Conservation (phyloP, 2,888 invertebrate genomes). For the Cerastis leucographa region DNA sequence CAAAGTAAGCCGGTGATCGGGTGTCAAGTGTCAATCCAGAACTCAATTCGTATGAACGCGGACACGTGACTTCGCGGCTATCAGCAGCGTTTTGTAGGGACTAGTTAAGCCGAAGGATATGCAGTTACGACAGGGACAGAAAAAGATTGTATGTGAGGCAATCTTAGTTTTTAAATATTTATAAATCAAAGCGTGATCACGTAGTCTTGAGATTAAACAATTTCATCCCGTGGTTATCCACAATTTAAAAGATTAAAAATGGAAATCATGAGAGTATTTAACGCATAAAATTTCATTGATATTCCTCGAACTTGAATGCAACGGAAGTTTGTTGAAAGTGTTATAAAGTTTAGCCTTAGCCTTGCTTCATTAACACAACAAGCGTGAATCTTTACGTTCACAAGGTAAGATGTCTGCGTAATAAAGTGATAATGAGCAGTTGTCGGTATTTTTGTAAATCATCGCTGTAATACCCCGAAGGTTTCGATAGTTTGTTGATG, state of each 20-base stretch:
- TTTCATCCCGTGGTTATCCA: not conserved
- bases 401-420: conserved; percentile 33
- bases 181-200: not conserved
- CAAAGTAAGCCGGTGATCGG: too few species aligned
- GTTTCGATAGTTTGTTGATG: conserved; percentile 5
- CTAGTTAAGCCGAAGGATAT: too few species aligned
- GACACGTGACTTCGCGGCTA: too few species aligned
- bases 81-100: too few species aligned
- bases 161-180: not conserved
- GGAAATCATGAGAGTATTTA: not conserved
- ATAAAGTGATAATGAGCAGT: not conserved
- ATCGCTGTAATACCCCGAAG: conserved; percentile 39
- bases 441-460: conserved; percentile 20
- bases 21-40: too few species aligned
- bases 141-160: too few species aligned
- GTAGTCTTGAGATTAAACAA: not conserved
- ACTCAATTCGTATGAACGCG: too few species aligned
- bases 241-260: too few species aligned
- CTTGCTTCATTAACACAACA: conserved; percentile 3
- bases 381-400: not conserved
- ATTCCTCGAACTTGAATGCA: conserved; percentile 3
- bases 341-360: conserved; percentile 4
- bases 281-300: not conserved
- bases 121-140: too few species aligned
- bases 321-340: conserved; percentile 20